These are phyloP conservation scores for Anagyrus pseudococci DNA, from an alignment of 2,888 invertebrate species.

Conservation along the genomic window DNA sequence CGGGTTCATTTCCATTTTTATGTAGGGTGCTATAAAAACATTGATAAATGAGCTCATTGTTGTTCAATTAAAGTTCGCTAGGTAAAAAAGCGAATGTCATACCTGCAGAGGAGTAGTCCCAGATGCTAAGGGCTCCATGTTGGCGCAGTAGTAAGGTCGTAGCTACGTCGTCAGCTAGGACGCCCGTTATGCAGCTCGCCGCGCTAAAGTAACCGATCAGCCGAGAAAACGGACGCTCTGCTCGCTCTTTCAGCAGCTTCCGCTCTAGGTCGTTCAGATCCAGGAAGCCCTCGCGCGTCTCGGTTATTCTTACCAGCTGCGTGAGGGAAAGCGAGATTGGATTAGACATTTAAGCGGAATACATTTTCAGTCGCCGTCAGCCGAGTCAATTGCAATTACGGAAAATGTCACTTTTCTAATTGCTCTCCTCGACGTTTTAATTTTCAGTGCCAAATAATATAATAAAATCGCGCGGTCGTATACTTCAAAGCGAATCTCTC, in stretches of 20 bases:
- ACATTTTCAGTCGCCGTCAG: too few relatives aligned
- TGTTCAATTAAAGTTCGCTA: constrained; percentile 5
- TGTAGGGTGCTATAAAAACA: constrained; percentile 70
- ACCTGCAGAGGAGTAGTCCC: constrained; percentile 89
- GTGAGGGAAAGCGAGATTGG: not conserved
- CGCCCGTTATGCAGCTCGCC: constrained; percentile 88
- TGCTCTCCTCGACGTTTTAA: too few relatives aligned
- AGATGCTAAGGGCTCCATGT: constrained; percentile 83
- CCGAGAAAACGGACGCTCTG: constrained; percentile 65
- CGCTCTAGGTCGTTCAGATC: constrained; percentile 79
- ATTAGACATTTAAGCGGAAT: too few relatives aligned
- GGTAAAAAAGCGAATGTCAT: too few relatives aligned
- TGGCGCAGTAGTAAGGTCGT: constrained; percentile 82
- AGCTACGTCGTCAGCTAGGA: constrained; percentile 82
- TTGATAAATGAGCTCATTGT: not conserved
- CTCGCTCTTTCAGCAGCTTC: constrained; percentile 70
- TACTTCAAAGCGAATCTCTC: too few relatives aligned
- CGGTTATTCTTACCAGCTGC: constrained; percentile 80
- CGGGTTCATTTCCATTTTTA: constrained; percentile 85
- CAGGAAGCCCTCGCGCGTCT: constrained; percentile 80
- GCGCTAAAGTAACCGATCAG: constrained; percentile 87
- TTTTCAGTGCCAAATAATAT: not conserved
- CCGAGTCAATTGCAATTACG: not conserved
- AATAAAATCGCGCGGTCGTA: too few relatives aligned
- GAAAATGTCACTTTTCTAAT: not conserved